Base-by-base conservation (phyloP, 2,113 vertebrate genomes). In the Piaya cayana region DNA sequence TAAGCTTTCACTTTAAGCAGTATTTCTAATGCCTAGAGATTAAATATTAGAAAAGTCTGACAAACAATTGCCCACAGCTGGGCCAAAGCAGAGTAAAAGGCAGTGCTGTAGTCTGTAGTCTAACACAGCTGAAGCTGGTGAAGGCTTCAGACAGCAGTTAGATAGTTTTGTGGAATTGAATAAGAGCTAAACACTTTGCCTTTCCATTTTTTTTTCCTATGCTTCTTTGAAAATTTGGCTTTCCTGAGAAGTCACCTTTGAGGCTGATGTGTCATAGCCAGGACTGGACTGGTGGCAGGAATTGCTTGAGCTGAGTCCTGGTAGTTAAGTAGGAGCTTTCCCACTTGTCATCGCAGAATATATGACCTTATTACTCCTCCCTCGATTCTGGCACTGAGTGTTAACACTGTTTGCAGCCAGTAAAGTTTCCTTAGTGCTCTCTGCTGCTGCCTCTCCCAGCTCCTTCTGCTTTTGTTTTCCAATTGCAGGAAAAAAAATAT, bases 261-360 rank as follows among this genome's bases (percentile, higher is more conserved):
- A 81, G 88, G 43, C 30, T 29, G 47, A 19, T 76, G 45, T 74
- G 50, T 43, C 37, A n/a, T 4, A 77, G 34, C 70, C 4, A 4
- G 27, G 42, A 49, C 37, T 64, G 79, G 52, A 42, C 79, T 32
- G 23, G 82, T 60, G 67, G 91, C 59, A 77, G 78, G 50, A 70
- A 47, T 92, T 64, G 43, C 79, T 75, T 36, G 42, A 92, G 78
- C 79, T 59, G 55, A 83, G 75, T 63, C 85, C 85, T 96, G 92
- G 90, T 88, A 92, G 90, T 94, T 93, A 86, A 95, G 85, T 92
- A 95, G 95, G 88, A 96, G 94, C 82, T 90, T 82, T 93, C 60
- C n/a, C 72, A 78, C 94, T 96, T 95, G 93, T 97, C 95, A 96
- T 88, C 93, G 95, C 92, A 95, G 86, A 92, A 96, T 95, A 92